Percentiles rank a stretch among this genome's conserved stretches.
phyloP scores from a whole-genome alignment of 2,888 invertebrate genomes.

The Glaucopsyche alexis region DNA sequence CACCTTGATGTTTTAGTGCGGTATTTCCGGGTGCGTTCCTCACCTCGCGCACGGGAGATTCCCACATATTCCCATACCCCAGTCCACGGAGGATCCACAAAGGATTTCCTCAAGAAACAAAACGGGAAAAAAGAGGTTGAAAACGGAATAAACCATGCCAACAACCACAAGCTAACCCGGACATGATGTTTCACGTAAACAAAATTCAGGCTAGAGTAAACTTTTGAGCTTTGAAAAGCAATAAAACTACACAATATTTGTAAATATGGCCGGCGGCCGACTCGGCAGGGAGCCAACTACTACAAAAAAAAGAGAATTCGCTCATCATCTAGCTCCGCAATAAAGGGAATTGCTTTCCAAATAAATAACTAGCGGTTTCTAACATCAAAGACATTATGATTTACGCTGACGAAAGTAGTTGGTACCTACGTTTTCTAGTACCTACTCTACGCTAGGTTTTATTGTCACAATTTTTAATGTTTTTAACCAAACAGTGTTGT shows the following conservation, averaged over 20 bases:
- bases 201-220: neutral
- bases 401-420: neutral
- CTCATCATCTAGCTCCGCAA: neutral
- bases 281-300: constrained; percentile 12
- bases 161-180: neutral
- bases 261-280: constrained; percentile 30
- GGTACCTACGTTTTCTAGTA: neutral
- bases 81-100: too few species aligned
- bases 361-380: neutral
- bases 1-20: too few species aligned
- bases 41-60: too few species aligned
- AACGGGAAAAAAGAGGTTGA: too few species aligned
- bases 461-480: too few species aligned
- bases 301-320: neutral
- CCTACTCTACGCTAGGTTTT: too few species aligned
- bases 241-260: constrained; percentile 35
- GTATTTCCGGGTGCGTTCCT: too few species aligned
- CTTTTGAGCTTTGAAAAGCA: neutral
- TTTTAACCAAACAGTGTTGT: too few species aligned
- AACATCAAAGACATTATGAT: neutral
- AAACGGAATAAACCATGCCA: neutral
- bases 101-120: too few species aligned
- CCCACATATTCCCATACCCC: too few species aligned
- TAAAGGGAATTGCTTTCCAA: constrained; percentile 3
- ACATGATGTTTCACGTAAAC: neutral